Evolutionary conservation across 2,113 vertebrate species (phyloP).

Genomic region (Mugil cephalus): DNA sequence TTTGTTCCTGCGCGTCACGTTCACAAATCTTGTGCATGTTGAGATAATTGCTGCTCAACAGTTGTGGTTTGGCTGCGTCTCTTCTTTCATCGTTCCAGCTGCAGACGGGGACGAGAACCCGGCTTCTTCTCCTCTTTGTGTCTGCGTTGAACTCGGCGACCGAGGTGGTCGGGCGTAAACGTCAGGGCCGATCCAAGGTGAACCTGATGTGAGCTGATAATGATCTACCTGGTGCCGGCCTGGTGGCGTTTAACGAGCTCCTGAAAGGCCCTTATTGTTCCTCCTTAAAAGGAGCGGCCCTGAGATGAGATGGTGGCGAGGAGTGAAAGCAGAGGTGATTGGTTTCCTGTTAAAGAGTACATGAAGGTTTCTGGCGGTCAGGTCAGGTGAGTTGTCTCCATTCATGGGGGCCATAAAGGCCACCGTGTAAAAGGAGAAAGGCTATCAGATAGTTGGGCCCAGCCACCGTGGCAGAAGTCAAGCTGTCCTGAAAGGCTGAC

Average conservation of each 20-base stretch:
- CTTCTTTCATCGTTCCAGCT: too few relatives aligned
- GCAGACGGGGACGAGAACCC: too few relatives aligned
- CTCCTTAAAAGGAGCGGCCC: neutral
- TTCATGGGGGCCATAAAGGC: slow-evolving; percentile 75
- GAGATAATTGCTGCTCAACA: slow-evolving; percentile 31
- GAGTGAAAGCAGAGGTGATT: too few relatives aligned
- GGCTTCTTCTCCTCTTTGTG: neutral
- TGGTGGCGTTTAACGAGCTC: slow-evolving; percentile 62
- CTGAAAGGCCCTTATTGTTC: slow-evolving; percentile 64
- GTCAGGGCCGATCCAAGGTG: slow-evolving; percentile 79
- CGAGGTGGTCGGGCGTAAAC: slow-evolving; percentile 63
- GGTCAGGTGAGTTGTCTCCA: slow-evolving; percentile 67
- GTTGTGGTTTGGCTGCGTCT: slow-evolving; percentile 23
- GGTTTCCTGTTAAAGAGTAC: neutral
- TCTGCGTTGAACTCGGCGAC: slow-evolving; percentile 43
- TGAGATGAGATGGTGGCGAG: too few relatives aligned
- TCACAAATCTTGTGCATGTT: slow-evolving; percentile 28
- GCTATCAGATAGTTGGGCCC: slow-evolving; percentile 81
- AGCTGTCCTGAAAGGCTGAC: slow-evolving; percentile 69
- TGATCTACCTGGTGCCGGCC: slow-evolving; percentile 69
- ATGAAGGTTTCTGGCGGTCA: slow-evolving; percentile 21
- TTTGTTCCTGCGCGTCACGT: neutral
- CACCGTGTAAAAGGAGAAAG: slow-evolving; percentile 82
- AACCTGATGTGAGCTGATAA: slow-evolving; percentile 74
- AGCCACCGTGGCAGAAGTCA: slow-evolving; percentile 76